A percentile compares a stretch with the other conserved stretches of the same genome.
These are phyloP conservation scores for Okamejei kenojei DNA, from an alignment of 2,797 vertebrate species.

Conservation along the genomic window DNA sequence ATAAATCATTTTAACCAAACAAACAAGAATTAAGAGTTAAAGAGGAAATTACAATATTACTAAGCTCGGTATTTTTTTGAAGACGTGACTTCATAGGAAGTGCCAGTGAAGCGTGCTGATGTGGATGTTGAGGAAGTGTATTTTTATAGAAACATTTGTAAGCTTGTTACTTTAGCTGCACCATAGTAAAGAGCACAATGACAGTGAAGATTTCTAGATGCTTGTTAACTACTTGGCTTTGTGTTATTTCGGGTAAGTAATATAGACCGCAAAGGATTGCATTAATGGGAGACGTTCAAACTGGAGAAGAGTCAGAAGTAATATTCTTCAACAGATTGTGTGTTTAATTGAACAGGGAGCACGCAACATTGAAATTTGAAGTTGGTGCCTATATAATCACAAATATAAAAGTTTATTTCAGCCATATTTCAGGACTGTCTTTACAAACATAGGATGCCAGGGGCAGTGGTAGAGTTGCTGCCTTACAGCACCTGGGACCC, in stretches of 20 bases:
- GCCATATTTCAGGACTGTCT: background rate
- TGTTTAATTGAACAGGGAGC: background rate
- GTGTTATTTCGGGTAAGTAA: slow-evolving; percentile 20
- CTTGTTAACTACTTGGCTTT: background rate
- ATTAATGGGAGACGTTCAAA: background rate
- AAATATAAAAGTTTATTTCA: background rate
- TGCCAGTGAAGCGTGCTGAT: background rate
- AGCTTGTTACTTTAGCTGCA: background rate
- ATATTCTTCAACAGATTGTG: background rate
- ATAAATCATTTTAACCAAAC: too few species aligned
- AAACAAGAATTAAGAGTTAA: background rate
- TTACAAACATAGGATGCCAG: background rate
- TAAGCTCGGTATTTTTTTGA: background rate
- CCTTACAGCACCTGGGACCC: too few species aligned
- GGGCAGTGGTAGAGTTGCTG: background rate
- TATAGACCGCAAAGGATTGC: background rate
- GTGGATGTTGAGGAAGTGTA: background rate
- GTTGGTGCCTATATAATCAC: background rate
- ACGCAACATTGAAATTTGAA: background rate
- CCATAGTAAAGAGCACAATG: background rate
- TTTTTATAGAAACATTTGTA: background rate
- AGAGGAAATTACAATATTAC: background rate
- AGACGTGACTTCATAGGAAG: slow-evolving; percentile 27
- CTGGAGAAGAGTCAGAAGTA: background rate
- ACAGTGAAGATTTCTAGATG: background rate